A percentile compares a stretch with the other conserved stretches of the same genome.
phyloP scores from a whole-genome alignment of 2,797 vertebrate genomes.

The Rhinophrynus dorsalis region DNA sequence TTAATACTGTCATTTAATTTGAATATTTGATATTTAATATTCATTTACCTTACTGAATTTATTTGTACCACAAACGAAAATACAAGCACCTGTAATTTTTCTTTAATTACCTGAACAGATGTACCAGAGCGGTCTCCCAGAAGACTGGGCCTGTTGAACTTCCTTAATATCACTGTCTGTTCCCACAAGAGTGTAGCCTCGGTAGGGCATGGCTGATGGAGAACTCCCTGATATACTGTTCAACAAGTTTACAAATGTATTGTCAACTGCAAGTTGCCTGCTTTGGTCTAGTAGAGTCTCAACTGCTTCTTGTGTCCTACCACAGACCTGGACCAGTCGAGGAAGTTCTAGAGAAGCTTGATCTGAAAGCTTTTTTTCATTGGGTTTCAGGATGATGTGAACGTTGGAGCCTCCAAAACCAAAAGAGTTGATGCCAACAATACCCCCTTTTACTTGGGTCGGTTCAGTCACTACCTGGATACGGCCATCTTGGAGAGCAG shows the following conservation, averaged over 20 bases:
- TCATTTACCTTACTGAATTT: too few species aligned
- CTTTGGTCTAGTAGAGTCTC: slow-evolving; percentile 72
- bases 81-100: too few species aligned
- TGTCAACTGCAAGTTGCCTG: slow-evolving; percentile 62
- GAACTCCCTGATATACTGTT: slow-evolving; percentile 76
- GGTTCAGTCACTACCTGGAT: slow-evolving; percentile 81
- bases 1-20: too few species aligned
- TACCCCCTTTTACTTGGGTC: slow-evolving; percentile 76
- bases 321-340: slow-evolving; percentile 79
- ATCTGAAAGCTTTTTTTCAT: slow-evolving; percentile 48
- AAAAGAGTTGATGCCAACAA: slow-evolving; percentile 90
- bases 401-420: slow-evolving; percentile 96
- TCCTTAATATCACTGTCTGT: slow-evolving; percentile 68
- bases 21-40: too few species aligned
- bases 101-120: slow-evolving; percentile 94
- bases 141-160: slow-evolving; percentile 71
- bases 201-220: slow-evolving; percentile 78
- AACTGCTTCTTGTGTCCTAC: slow-evolving; percentile 83
- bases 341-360: slow-evolving; percentile 50
- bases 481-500: slow-evolving; percentile 79
- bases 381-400: slow-evolving; percentile 85
- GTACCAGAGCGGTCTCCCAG: slow-evolving; percentile 86
- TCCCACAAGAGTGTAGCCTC: slow-evolving; percentile 82
- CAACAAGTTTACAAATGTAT: slow-evolving; percentile 78
- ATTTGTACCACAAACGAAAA: too few species aligned